These are phyloP conservation scores for Bombus terrestris DNA, from an alignment of 1,140 invertebrate species.

Conservation along the genomic window DNA sequence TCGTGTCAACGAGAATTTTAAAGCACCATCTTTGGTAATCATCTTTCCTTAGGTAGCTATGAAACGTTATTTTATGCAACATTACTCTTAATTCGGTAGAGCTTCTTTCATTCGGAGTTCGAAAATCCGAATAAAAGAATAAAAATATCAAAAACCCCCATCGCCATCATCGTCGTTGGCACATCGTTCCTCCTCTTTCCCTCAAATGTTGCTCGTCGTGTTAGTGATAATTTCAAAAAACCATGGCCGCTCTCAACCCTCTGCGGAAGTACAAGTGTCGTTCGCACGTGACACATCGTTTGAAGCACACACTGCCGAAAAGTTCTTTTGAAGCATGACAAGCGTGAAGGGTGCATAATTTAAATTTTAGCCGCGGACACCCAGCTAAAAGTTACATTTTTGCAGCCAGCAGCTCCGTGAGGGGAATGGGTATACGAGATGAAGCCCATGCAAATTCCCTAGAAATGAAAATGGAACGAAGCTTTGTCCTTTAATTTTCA, in stretches of 20 bases:
- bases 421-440: too few relatives aligned
- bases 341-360: conserved; percentile 37
- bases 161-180: neutral
- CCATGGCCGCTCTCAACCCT: neutral
- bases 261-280: neutral
- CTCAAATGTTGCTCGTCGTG: neutral
- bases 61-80: too few relatives aligned
- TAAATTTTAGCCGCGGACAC: conserved; percentile 19
- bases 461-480: neutral
- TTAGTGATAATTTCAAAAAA: neutral
- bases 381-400: conserved; percentile 19
- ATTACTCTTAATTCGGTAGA: too few relatives aligned
- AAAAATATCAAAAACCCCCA: neutral
- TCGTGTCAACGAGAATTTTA: too few relatives aligned
- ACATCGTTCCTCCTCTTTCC: neutral
- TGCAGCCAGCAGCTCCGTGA: neutral
- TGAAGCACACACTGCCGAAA: neutral
- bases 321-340: neutral
- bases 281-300: conserved; percentile 5
- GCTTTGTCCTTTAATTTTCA: conserved; percentile 9
- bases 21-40: too few relatives aligned
- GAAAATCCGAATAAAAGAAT: neutral
- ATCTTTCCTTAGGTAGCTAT: too few relatives aligned
- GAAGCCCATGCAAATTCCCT: neutral
- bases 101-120: neutral